phyloP scores from a whole-genome alignment of 2,888 invertebrate species.

The Oscheius sp. region DNA sequence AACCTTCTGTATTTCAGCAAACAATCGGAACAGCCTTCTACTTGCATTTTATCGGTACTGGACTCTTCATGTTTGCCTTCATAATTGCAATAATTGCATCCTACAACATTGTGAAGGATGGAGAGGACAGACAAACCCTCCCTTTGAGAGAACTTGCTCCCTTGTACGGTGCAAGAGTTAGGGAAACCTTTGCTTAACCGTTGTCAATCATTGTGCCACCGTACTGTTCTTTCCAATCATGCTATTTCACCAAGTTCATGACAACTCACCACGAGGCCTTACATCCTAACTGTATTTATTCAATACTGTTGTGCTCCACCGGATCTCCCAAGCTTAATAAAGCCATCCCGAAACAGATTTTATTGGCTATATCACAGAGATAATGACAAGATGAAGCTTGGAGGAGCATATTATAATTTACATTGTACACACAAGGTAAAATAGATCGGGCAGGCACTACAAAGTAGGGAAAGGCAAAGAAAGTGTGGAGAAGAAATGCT shows the following conservation, averaged over 20 bases:
- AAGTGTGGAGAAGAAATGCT: background rate
- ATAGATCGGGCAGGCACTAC: conserved; percentile 18
- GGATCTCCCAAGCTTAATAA: conserved; percentile 9
- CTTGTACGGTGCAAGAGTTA: conserved; percentile 42
- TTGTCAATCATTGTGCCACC: conserved; percentile 2
- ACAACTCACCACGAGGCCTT: conserved; percentile 32
- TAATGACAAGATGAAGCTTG: conserved; percentile 31
- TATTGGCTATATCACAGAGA: conserved; percentile 29
- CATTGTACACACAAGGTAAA: conserved; percentile 20
- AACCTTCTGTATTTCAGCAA: conserved; percentile 60
- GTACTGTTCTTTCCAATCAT: background rate
- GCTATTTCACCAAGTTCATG: conserved; percentile 3
- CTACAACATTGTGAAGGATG: conserved; percentile 65
- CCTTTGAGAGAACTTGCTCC: conserved; percentile 62
- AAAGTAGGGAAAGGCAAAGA: conserved; percentile 3
- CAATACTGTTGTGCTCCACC: background rate
- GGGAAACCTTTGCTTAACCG: conserved; percentile 35
- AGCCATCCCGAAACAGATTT: conserved; percentile 9
- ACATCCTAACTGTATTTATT: conserved; percentile 6
- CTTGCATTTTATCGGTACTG: conserved; percentile 65
- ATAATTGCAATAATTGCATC: conserved; percentile 66
- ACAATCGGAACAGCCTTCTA: conserved; percentile 71
- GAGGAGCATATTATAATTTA: conserved; percentile 17
- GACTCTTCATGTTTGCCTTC: conserved; percentile 66
- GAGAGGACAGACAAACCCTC: conserved; percentile 47